These are phyloP conservation scores for Aldrovandia affinis DNA, from an alignment of 2,797 vertebrate species.

Conservation along the genomic window DNA sequence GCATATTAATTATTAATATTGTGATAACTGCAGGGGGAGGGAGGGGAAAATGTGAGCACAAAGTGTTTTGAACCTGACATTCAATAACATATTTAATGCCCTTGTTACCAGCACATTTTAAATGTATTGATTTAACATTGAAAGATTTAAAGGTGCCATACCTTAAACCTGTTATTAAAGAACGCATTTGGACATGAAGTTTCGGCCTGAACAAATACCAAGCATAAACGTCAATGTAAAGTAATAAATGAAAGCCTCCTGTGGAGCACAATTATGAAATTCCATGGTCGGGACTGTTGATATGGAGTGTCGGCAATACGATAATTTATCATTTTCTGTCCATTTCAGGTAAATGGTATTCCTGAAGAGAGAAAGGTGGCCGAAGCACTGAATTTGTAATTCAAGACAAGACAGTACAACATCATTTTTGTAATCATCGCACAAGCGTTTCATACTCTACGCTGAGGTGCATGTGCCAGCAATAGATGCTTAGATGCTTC, in stretches of 20 bases:
- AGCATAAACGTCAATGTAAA: too few relatives aligned
- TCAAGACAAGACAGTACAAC: slow-evolving; percentile 23
- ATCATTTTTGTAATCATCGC: slow-evolving; percentile 18
- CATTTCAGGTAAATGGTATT: slow-evolving; percentile 97
- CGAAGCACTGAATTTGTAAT: slow-evolving; percentile 91
- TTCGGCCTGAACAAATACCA: not conserved
- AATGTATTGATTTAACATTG: not conserved
- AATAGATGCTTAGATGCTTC: slow-evolving; percentile 43
- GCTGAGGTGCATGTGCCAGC: slow-evolving; percentile 67
- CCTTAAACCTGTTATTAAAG: not conserved
- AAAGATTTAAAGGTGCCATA: not conserved
- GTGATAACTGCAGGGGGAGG: not conserved
- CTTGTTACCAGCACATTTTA: not conserved
- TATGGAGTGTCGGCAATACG: too few relatives aligned
- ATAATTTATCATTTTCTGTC: not conserved
- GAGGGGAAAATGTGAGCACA: too few relatives aligned
- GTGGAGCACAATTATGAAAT: not conserved
- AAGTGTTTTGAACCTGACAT: not conserved
- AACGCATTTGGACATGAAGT: not conserved
- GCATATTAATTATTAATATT: not conserved
- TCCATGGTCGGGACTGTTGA: not conserved
- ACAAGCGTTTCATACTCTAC: slow-evolving; percentile 39
- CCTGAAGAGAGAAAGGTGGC: slow-evolving; percentile 98
- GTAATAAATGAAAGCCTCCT: not conserved
- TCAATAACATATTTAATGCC: not conserved